phyloP scores from a whole-genome alignment of 2,797 vertebrate genomes.

The Acrossocheilus wenchowensis region DNA sequence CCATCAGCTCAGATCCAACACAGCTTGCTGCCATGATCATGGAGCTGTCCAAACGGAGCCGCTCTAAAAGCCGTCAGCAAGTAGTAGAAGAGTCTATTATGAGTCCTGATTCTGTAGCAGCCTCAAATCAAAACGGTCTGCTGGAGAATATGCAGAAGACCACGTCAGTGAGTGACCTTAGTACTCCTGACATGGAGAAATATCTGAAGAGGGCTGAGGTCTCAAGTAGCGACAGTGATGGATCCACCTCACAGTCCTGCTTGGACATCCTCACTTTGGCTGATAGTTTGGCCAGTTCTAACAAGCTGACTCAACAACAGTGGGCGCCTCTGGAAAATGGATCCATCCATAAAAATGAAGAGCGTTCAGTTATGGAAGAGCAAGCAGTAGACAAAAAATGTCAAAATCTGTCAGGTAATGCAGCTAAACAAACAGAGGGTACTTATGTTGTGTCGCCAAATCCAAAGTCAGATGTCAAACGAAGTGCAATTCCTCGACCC shows the following conservation, averaged over 20 bases:
- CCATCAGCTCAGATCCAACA: conserved; percentile 87
- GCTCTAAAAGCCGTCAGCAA: conserved; percentile 46
- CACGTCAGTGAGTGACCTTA: conserved; percentile 67
- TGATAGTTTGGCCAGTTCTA: conserved; percentile 62
- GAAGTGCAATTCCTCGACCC: conserved; percentile 67
- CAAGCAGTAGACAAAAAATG: conserved; percentile 32
- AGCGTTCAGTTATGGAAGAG: conserved; percentile 12
- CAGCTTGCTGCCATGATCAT: conserved; percentile 94
- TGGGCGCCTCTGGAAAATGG: conserved; percentile 39
- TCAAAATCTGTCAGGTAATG: neutral
- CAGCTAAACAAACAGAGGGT: conserved; percentile 8
- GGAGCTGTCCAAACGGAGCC: conserved; percentile 83
- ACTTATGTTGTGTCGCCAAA: conserved; percentile 28
- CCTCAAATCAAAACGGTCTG: conserved; percentile 36
- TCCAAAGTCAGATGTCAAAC: conserved; percentile 58
- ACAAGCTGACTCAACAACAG: conserved; percentile 53
- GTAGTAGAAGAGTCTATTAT: neutral
- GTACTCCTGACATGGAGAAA: conserved; percentile 89
- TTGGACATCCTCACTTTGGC: conserved; percentile 73
- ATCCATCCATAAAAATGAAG: neutral
- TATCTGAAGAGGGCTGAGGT: conserved; percentile 85
- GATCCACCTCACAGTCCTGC: conserved; percentile 70
- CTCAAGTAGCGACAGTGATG: conserved; percentile 72
- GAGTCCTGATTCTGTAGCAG: conserved; percentile 36
- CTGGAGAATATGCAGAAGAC: conserved; percentile 74